Base-by-base conservation (phyloP, 2,113 vertebrate genomes). In the Psettodes erumei region DNA sequence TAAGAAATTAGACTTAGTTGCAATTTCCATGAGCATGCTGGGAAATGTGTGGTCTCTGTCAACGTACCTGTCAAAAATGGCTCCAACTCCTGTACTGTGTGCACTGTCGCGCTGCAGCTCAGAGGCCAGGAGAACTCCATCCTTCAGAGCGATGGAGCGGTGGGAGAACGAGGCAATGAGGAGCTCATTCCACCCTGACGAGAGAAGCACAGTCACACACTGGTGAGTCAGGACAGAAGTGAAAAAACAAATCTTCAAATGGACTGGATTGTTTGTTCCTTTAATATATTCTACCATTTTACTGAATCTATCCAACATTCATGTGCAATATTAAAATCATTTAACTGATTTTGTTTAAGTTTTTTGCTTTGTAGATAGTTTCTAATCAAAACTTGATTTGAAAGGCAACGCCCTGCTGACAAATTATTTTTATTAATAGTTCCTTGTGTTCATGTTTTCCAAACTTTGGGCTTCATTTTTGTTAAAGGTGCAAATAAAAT, bases 81-180 rank as follows among this genome's bases (percentile, higher is more conserved):
- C 95, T 69, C 95, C 96, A 32, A 97, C 96, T 63, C 96, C 96
- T 0, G 93, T 93, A 0, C 93, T 95, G 90, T 96, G 95, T 54
- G 95, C 93, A 0, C 93, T 95, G 90, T 96, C 96, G 3, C 95
- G 94, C 76, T 97, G 96, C 58, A 97, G 95, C 64, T 96, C 96
- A 1, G 96, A 97, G 62, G 96, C 95, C 28, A 97, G 90, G 37
- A 96, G 93, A 64, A 96, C 96, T 47, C 96, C 96, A 7, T 97
- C 96, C 79, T 96, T 96, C 78, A 97, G 90, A 30, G 94, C 94
- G 15, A 97, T 97, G 77, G 96, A 97, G 75, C 96, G 96, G 78
- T 97, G 96, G 51, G 96, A 97, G 89, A 97, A 97, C 9, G 96
- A 97, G 37, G 96, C 96, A 1, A 97, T 97, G 70, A 97, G 95